Percentiles rank a stretch among this genome's conserved stretches.
Evolutionary conservation across 2,113 vertebrate species (phyloP).

Genomic region (Eubucco bourcierii): DNA sequence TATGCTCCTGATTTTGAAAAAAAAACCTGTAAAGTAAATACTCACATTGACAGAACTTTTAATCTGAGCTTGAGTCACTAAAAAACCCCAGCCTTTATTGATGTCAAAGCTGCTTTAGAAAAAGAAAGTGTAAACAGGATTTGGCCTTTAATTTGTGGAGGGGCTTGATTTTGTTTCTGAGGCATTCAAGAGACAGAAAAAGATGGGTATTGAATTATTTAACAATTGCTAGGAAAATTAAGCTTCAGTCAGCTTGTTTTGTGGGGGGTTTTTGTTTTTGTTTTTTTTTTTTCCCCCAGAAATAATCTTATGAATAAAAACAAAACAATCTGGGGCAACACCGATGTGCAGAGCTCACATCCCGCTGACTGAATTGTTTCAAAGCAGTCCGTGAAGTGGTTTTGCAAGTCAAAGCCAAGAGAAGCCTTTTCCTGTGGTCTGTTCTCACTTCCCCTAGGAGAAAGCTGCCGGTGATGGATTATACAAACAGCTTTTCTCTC

Average conservation of each 20-base stretch:
- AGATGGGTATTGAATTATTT: conserved; percentile 66
- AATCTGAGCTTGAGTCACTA: conserved; percentile 37
- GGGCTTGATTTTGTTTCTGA: conserved; percentile 28
- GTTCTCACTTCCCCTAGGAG: conserved; percentile 9
- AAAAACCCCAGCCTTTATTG: background rate
- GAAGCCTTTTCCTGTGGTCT: conserved; percentile 25
- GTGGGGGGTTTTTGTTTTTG: no score
- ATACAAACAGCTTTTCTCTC: background rate
- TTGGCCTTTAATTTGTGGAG: conserved; percentile 59
- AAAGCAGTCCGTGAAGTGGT: background rate
- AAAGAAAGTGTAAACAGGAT: conserved; percentile 53
- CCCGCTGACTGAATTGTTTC: conserved; percentile 15
- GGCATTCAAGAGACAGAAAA: conserved; percentile 47
- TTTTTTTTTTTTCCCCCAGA: background rate
- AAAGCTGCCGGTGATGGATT: background rate
- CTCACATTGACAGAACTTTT: background rate
- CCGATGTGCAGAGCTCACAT: background rate
- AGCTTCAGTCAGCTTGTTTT: conserved; percentile 11
- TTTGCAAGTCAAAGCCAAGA: conserved; percentile 8
- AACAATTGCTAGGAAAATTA: conserved; percentile 56
- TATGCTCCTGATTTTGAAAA: background rate
- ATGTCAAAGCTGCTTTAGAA: conserved; percentile 43
- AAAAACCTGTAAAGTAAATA: background rate
- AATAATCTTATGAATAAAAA: conserved; percentile 53
- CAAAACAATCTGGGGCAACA: conserved; percentile 14